Evolutionary conservation across 2,888 invertebrate species (phyloP), one percentile per base, ranked within the genome.

Genomic region (Drosophila mayaguana): DNA sequence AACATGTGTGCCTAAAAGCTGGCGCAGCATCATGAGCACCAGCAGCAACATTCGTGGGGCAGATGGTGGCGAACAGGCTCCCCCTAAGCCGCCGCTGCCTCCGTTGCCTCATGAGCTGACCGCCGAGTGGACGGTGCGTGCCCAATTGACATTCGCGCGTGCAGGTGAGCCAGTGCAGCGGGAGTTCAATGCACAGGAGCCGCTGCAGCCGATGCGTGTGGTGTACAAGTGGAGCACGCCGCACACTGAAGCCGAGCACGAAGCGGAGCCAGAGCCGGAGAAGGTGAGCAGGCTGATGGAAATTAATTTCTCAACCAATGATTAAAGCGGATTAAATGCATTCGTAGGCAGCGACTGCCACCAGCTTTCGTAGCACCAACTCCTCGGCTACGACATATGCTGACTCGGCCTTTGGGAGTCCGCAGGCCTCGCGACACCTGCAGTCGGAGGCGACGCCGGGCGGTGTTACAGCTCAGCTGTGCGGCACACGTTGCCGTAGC

Each of bases 51-150:
- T 36, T 11, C 40, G 20, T 11, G 48, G 42, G 16, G 68, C 36
- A 48, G 66, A 38, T 20, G 59, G 25, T 9, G 20, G 4, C 9
- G 18, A 25, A 22, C 45, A 45, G 22, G 45, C 45, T 42, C 0
- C 12, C 5, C 42, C 42, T 0, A 18, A 45, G 22, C 25, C 36
- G 22, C 36, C 25, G 8, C 36, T 5, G 36, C 46, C 61, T 0
- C 83, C 91, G 8, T 81, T 83, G 78, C 91, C 91, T 0, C 91
- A 91, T 54, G 93, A 93, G 77, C 72, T 93, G 43, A 93, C 94
- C 28, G 94, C 95, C 75, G 95, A 95, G 88, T 96, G 95, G 95
- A 94, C 95, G 42, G 94, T 96, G 82, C 95, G 94, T 91, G 97
- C 95, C 63, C 95, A 96, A 86, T 93, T 96, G 72, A 95, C 95